Percentiles rank a stretch among this genome's conserved stretches.
Conservation (phyloP, 1,140 invertebrate species). For the Capitella teleta region DNA sequence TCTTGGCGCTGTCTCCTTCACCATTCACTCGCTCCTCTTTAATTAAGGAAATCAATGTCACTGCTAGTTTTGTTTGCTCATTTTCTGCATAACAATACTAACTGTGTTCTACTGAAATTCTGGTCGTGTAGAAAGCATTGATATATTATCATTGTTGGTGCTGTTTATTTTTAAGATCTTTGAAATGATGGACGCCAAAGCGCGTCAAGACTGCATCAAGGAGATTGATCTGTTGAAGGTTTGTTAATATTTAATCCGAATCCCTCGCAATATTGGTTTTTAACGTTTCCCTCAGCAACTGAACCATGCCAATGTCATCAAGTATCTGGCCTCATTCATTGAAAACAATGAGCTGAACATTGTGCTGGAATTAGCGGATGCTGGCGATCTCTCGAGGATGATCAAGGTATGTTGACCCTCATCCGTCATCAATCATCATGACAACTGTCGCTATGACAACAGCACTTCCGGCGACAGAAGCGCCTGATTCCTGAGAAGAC, state of each 20-base stretch:
- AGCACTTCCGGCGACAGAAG: slow-evolving; percentile 54
- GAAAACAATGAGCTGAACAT: slow-evolving; percentile 63
- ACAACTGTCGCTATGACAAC: too few species aligned
- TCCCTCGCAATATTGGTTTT: neutral
- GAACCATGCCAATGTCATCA: slow-evolving; percentile 66
- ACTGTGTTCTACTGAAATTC: too few species aligned
- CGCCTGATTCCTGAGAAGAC: slow-evolving; percentile 59
- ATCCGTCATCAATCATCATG: too few species aligned
- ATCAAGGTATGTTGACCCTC: slow-evolving; percentile 48
- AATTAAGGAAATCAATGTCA: too few species aligned
- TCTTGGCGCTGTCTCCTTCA: too few species aligned
- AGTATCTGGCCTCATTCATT: slow-evolving; percentile 62
- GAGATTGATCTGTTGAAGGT: slow-evolving; percentile 58
- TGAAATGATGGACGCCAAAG: slow-evolving; percentile 58
- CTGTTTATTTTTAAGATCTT: slow-evolving; percentile 44
- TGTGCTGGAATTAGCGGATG: slow-evolving; percentile 66
- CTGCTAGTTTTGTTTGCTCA: too few species aligned
- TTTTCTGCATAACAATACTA: too few species aligned
- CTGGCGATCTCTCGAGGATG: slow-evolving; percentile 60
- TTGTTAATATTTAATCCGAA: too few species aligned
- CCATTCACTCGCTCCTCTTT: too few species aligned
- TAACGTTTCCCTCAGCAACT: slow-evolving; percentile 48
- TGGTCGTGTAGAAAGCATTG: too few species aligned
- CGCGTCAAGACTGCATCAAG: slow-evolving; percentile 56
- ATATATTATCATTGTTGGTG: too few species aligned